Evolutionary conservation across 2,888 invertebrate genomes (phyloP).

Genomic region (Amphimallon solstitiale): DNA sequence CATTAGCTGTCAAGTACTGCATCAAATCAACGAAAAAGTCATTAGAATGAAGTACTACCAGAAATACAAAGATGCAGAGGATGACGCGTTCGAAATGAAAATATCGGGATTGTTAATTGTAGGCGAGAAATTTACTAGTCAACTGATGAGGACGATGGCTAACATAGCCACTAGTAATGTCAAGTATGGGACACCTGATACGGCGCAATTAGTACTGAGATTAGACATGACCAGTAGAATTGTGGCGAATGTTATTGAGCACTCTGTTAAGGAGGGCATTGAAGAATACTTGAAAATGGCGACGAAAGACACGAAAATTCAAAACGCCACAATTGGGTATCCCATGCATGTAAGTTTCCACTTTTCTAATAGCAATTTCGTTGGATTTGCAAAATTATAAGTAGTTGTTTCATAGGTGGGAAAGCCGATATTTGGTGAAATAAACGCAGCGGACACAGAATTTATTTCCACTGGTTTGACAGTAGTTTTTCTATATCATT

Average conservation of each 20-base stretch:
- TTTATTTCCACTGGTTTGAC: conserved; percentile 41
- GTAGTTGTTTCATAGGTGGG: conserved; percentile 28
- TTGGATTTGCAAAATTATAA: conserved; percentile 14
- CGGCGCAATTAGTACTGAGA: conserved; percentile 33
- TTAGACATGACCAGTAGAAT: conserved; percentile 43
- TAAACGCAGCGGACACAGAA: conserved; percentile 36
- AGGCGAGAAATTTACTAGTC: conserved; percentile 35
- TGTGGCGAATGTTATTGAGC: conserved; percentile 42
- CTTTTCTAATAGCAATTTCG: background rate
- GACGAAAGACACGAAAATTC: conserved; percentile 30
- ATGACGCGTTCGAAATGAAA: conserved; percentile 39
- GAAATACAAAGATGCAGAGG: conserved; percentile 27
- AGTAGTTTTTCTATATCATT: conserved; percentile 39
- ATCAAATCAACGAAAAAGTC: conserved; percentile 35
- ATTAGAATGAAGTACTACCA: conserved; percentile 24
- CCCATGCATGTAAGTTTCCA: conserved; percentile 36
- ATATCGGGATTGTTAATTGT: conserved; percentile 41
- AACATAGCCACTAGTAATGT: conserved; percentile 23
- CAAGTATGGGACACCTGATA: conserved; percentile 22
- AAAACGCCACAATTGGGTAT: conserved; percentile 39
- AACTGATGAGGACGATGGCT: conserved; percentile 39
- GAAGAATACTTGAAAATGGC: conserved; percentile 34
- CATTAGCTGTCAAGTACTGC: conserved; percentile 42
- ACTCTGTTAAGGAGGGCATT: conserved; percentile 32
- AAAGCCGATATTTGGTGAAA: conserved; percentile 40